A percentile compares a stretch with the other conserved stretches of the same genome.
Conservation (phyloP, 2,113 vertebrate genomes). For the Protobothrops mucrosquamatus region DNA sequence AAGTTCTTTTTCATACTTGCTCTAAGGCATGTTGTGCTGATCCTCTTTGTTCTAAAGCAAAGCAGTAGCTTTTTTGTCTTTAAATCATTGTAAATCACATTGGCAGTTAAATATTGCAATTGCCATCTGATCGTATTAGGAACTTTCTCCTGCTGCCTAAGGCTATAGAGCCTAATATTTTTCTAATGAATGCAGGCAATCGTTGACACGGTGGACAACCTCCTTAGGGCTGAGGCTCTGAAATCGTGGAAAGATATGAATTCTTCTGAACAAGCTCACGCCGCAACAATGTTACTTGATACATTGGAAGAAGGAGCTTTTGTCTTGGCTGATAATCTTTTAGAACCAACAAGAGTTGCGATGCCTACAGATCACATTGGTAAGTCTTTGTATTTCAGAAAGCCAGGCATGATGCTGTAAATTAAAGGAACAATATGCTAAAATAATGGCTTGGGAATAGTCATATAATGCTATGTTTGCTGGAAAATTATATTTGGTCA, state of each 20-base stretch:
- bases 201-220: conserved; percentile 98
- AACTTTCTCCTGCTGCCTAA: conserved; percentile 47
- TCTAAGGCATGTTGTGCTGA: conserved; percentile 35
- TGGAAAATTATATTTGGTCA: background rate
- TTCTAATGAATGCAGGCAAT: conserved; percentile 87
- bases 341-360: conserved; percentile 93
- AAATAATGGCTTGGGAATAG: fast-evolving
- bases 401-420: background rate
- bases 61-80: conserved; percentile 46
- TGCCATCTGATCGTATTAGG: conserved; percentile 51
- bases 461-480: fast-evolving
- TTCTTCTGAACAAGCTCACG: conserved; percentile 93
- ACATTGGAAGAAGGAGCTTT: conserved; percentile 97
- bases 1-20: conserved; percentile 40
- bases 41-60: conserved; percentile 13
- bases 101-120: conserved; percentile 66
- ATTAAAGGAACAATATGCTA: background rate
- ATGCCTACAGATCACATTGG: conserved; percentile 98
- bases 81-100: conserved; percentile 63
- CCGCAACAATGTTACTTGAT: conserved; percentile 96
- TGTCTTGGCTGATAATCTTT: conserved; percentile 95
- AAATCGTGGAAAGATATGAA: conserved; percentile 99
- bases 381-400: conserved; percentile 68
- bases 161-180: conserved; percentile 63
- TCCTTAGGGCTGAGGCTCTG: conserved; percentile 91